Base-by-base conservation (phyloP, 2,888 invertebrate genomes). In the Mythimna impura region DNA sequence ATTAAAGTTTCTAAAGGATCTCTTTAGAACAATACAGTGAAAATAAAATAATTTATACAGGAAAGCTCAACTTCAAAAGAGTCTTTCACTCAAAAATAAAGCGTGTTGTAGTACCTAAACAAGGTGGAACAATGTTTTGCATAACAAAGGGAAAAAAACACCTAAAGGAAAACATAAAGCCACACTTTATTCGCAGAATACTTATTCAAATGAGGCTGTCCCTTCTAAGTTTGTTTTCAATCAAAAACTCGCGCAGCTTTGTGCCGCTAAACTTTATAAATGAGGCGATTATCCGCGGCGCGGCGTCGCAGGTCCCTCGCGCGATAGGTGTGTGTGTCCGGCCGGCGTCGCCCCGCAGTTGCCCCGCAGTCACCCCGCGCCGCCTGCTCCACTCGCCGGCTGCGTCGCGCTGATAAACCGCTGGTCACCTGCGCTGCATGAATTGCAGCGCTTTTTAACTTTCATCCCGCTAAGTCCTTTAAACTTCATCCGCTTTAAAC, bases 181-280 rank as follows among this genome's bases (percentile, higher is more conserved):
- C 96, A 96, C 96, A 96, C 96, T 96, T 96, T 96, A 96, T 96
- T 96, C 95, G 94, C 94, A 94, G 95, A 95, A 96, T 96, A 96
- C 96, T 96, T 96, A 96, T 96, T 96, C 96, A 96, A 96, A 96
- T 96, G 96, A 96, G 95, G 93, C 95, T 94, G 96, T 96, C 96
- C 96, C 96, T 96, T 95, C 96, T 95, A 96, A 96, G 96, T 96
- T 96, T 96, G 95, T 96, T 96, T 96, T 96, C 96, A 96, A 96
- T 96, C 96, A 96, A 96, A 96, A 96, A 96, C 95, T 96, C 95
- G 91, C 93, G 92, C 94, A 94, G 96, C 95, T 95, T 96, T 95
- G 95, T 95, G 92, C 93, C 93, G 94, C 93, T 96, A 96, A 96
- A 96, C 96, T 96, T 96, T 96, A 96, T 96, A 96, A 96, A 96